Evolutionary conservation across 2,888 invertebrate genomes (phyloP), one percentile per base, ranked within the genome.

Genomic region (Tholera decimalis): DNA sequence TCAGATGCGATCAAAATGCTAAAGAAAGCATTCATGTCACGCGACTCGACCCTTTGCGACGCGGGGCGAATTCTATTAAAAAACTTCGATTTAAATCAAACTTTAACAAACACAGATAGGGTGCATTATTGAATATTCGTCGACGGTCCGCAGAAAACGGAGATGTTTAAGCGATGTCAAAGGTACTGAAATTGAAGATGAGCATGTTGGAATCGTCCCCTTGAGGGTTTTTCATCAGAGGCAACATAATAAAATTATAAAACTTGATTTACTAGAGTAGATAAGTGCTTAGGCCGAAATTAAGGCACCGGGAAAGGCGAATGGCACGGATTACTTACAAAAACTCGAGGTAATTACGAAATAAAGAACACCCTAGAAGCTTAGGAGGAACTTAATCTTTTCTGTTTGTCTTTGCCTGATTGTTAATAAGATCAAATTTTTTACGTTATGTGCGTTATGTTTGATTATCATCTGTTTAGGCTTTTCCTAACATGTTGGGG

Each of bases 1-100:
- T 73, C 66, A 72, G 78, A 83, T 79, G 69, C 78, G 79, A 83
- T 85, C 82, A 79, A 83, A 86, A 83, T 79, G 82, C 80, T 79
- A 77, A 79, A 72, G 77, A 74, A 79, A 77, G 71, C 78, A 87
- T 87, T 87, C 87, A 73, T 78, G 81, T 86, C 86, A 86, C 83
- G 80, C 51, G 57, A 77, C 18, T 60, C 63, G 73, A 76, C 74
- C 73, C 74, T 60, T 65, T 69, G 61, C 64, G 57, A 84, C 80
- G 77, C 69, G 78, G 41, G 41, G 55, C 66, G 84, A 83, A 84
- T 85, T 67, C 51, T 61, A 80, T 76, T 82, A 73, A 22, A 41
- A 30, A 65, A 49, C 33, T 28, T 49, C 70, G 65, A 47, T 55
- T 59, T 20, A 80, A 79, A 76, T 67, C 65, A 28, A 59, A 77